Percentiles rank a stretch among this genome's conserved stretches.
These are phyloP conservation scores for Neodiprion fabricii DNA, from an alignment of 1,140 invertebrate species.

Conservation along the genomic window DNA sequence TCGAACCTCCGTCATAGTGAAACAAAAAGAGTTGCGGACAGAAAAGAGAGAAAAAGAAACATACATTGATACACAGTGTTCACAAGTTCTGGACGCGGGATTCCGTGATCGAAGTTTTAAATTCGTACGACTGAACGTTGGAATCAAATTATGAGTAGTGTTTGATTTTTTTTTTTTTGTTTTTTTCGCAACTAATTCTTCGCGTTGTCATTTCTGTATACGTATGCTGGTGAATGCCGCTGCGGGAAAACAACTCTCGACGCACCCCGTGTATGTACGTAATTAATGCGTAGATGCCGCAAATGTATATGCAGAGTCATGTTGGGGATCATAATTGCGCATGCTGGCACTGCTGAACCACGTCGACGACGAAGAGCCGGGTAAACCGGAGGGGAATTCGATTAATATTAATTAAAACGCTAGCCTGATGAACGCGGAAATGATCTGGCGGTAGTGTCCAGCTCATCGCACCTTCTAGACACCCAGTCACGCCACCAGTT, in stretches of 20 bases:
- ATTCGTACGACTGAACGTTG: slow-evolving; percentile 11
- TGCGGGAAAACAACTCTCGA: too few relatives aligned
- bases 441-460: not conserved
- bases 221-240: too few relatives aligned
- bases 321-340: slow-evolving; percentile 39
- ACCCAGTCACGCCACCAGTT: slow-evolving; percentile 2
- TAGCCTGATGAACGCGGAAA: slow-evolving; percentile 5
- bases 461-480: slow-evolving; percentile 14
- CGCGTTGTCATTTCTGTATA: not conserved
- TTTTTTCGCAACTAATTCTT: not conserved
- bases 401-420: slow-evolving; percentile 54
- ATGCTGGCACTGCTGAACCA: slow-evolving; percentile 29
- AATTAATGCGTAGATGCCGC: not conserved
- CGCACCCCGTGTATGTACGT: not conserved
- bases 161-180: not conserved
- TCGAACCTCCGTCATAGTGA: too few relatives aligned
- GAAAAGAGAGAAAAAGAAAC: too few relatives aligned
- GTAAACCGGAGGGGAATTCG: slow-evolving; percentile 34
- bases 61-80: too few relatives aligned
- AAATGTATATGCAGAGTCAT: too few relatives aligned
- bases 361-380: slow-evolving; percentile 32
- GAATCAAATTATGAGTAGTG: too few relatives aligned
- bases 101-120: not conserved
- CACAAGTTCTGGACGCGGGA: too few relatives aligned
- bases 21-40: too few relatives aligned